These are phyloP conservation scores for Colistium nudipinnis DNA, from an alignment of 2,113 vertebrate species.

Conservation along the genomic window DNA sequence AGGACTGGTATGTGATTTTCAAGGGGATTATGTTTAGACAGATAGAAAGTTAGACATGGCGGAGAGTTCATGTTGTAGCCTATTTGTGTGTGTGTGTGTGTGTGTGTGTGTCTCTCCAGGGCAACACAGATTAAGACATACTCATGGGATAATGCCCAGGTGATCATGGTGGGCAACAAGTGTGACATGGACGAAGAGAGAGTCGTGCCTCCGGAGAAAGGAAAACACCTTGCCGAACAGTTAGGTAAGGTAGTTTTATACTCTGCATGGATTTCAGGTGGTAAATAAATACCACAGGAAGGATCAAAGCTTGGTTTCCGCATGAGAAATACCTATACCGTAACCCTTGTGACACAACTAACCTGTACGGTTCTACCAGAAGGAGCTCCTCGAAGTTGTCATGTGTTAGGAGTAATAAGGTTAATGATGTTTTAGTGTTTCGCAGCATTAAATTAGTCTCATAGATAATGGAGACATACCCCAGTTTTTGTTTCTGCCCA, in stretches of 20 bases:
- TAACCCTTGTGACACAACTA: too few species aligned
- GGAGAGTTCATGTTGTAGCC: neutral
- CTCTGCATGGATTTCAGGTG: neutral
- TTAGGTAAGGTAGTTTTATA: slow-evolving; percentile 82
- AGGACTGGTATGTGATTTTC: slow-evolving; percentile 90
- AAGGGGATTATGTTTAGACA: neutral
- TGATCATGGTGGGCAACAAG: slow-evolving; percentile 98
- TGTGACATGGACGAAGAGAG: slow-evolving; percentile 98
- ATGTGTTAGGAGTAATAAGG: too few species aligned
- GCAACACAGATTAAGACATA: slow-evolving; percentile 99
- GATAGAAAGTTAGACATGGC: neutral
- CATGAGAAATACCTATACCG: too few species aligned
- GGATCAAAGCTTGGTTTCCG: neutral
- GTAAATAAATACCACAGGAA: neutral
- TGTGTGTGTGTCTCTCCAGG: slow-evolving; percentile 75
- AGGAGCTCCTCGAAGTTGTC: too few species aligned
- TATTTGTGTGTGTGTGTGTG: slow-evolving; percentile 7
- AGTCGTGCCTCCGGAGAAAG: slow-evolving; percentile 90
- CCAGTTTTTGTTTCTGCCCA: too few species aligned
- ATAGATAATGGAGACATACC: too few species aligned
- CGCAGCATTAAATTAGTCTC: too few species aligned
- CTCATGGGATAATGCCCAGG: slow-evolving; percentile 98
- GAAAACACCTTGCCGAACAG: slow-evolving; percentile 92
- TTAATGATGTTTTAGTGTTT: too few species aligned
- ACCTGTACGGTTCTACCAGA: too few species aligned